A percentile compares a stretch with the other conserved stretches of the same genome.
Conservation (phyloP, 2,888 invertebrate species). For the Zelleria hepariella region DNA sequence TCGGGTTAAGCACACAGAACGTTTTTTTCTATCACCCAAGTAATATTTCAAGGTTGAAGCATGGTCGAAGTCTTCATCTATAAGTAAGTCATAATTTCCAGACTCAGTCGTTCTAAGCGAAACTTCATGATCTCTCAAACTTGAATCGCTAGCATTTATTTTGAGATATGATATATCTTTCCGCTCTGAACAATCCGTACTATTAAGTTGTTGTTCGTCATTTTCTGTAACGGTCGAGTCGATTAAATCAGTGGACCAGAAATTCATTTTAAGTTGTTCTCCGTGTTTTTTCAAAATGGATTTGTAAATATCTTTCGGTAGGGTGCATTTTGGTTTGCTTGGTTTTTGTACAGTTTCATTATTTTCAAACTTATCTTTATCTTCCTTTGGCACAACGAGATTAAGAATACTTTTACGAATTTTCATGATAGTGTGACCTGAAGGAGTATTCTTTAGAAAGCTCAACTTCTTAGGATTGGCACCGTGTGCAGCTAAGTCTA, state of each 20-base stretch:
- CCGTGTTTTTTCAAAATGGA: neutral
- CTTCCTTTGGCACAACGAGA: neutral
- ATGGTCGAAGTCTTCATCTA: neutral
- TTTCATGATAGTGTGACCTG: neutral
- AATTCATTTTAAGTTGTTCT: neutral
- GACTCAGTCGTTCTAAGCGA: neutral
- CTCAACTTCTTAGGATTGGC: neutral
- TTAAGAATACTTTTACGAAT: neutral
- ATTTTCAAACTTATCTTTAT: neutral
- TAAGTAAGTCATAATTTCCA: neutral
- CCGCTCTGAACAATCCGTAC: neutral
- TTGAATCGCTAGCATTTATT: neutral
- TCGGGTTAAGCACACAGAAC: neutral
- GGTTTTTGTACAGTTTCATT: neutral
- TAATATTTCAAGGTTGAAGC: neutral
- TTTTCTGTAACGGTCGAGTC: neutral
- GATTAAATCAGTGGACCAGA: neutral
- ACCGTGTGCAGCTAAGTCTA: neutral
- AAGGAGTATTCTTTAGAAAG: neutral
- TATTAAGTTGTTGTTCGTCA: neutral
- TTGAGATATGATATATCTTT: neutral
- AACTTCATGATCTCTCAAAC: neutral
- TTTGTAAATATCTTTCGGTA: neutral
- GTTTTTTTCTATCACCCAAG: neutral
- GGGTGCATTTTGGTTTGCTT: neutral